Evolutionary conservation across 2,797 vertebrate species (phyloP).

Genomic region (Glyptemys insculpta): DNA sequence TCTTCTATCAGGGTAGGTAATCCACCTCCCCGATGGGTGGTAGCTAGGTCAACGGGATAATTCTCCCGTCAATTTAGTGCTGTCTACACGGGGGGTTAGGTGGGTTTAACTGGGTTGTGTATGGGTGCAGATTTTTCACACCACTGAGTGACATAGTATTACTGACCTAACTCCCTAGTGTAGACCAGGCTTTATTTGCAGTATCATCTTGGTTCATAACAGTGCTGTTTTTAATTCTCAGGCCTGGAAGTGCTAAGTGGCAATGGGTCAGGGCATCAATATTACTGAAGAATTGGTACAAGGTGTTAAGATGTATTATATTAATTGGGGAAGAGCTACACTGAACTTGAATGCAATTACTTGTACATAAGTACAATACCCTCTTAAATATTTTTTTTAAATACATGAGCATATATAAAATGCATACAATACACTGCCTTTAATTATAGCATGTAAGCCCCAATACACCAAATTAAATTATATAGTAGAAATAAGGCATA

Average conservation of each 20-base stretch:
- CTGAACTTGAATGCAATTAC: neutral
- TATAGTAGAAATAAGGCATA: constrained; percentile 61
- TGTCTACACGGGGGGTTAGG: neutral
- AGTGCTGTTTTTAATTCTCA: neutral
- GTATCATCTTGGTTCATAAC: neutral
- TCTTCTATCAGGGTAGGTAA: neutral
- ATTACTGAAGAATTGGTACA: neutral
- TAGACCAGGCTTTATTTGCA: neutral
- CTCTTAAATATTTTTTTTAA: neutral
- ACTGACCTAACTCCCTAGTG: neutral
- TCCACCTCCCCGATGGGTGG: neutral
- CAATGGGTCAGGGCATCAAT: neutral
- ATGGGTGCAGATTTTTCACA: neutral
- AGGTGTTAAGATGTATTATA: neutral
- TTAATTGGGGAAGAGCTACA: neutral
- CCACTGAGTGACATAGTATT: neutral
- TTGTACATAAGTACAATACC: neutral
- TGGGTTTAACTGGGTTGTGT: neutral
- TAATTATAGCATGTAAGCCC: neutral
- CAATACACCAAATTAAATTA: neutral
- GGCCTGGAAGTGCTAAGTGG: neutral
- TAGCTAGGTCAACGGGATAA: neutral
- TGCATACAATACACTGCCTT: neutral
- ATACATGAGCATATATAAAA: neutral
- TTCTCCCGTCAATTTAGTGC: neutral